Percentiles rank a stretch among this genome's conserved stretches.
These are phyloP conservation scores for Eulithis prunata DNA, from an alignment of 2,888 invertebrate species.

Conservation along the genomic window DNA sequence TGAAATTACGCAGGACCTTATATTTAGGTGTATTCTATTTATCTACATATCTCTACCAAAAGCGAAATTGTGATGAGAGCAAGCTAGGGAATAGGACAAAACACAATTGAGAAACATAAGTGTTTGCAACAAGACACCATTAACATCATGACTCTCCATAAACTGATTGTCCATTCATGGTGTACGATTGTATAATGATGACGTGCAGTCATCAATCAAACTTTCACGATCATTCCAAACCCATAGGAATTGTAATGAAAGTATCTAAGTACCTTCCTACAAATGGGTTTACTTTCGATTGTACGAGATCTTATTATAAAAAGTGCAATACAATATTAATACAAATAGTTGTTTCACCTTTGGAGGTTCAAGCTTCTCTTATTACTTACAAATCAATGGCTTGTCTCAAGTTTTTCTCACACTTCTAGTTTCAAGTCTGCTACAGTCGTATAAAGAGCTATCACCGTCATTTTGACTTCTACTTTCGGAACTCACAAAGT, in stretches of 20 bases:
- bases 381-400: neutral
- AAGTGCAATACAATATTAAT: neutral
- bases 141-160: slow-evolving; percentile 34
- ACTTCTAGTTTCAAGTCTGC: slow-evolving; percentile 16
- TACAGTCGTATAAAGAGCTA: neutral
- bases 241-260: slow-evolving; percentile 40
- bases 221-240: slow-evolving; percentile 51
- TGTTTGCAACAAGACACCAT: slow-evolving; percentile 13
- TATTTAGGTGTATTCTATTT: too few species aligned
- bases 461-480: neutral
- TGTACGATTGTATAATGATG: slow-evolving; percentile 47
- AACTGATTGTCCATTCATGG: slow-evolving; percentile 30
- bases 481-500: too few species aligned
- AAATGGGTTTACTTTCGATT: slow-evolving; percentile 15
- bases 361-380: neutral
- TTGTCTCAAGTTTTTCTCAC: slow-evolving; percentile 22
- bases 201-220: slow-evolving; percentile 51
- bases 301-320: slow-evolving; percentile 7
- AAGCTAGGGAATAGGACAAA: neutral
- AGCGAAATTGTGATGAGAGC: neutral
- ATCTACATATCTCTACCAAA: neutral
- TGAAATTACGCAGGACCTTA: too few species aligned
- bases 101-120: neutral
- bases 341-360: neutral
- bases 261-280: slow-evolving; percentile 29